Conservation (phyloP, 2,888 invertebrate genomes). For the Atrina japonica region DNA sequence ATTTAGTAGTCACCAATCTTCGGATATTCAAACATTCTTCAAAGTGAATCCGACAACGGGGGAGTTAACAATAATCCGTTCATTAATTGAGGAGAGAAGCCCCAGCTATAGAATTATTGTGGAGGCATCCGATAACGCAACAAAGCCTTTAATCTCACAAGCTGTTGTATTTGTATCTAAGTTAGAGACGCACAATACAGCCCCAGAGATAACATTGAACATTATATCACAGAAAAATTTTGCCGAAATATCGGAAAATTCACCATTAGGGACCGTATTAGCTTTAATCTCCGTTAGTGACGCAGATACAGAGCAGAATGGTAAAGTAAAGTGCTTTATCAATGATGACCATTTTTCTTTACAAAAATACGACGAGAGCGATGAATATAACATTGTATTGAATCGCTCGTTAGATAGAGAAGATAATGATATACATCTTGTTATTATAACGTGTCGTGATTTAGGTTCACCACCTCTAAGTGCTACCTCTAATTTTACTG, state of each 20-base stretch:
- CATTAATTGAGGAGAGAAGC: slow-evolving; percentile 30
- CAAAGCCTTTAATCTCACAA: slow-evolving; percentile 51
- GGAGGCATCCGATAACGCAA: slow-evolving; percentile 55
- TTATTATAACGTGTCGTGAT: slow-evolving; percentile 83
- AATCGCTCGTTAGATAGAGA: slow-evolving; percentile 81
- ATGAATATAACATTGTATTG: slow-evolving; percentile 70
- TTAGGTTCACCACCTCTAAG: slow-evolving; percentile 80
- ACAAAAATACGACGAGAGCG: slow-evolving; percentile 32
- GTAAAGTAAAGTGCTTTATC: slow-evolving; percentile 84
- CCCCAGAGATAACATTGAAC: slow-evolving; percentile 50
- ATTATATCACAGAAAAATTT: slow-evolving; percentile 48
- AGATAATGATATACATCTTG: slow-evolving; percentile 54
- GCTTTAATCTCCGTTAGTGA: slow-evolving; percentile 93
- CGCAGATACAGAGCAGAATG: slow-evolving; percentile 91
- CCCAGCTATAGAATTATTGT: slow-evolving; percentile 54
- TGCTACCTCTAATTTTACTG: slow-evolving; percentile 61
- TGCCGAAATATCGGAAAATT: slow-evolving; percentile 65
- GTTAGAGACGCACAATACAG: slow-evolving; percentile 58
- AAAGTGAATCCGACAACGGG: slow-evolving; percentile 48
- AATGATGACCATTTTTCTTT: slow-evolving; percentile 54
- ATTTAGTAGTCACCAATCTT: slow-evolving; percentile 33
- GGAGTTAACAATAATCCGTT: slow-evolving; percentile 45
- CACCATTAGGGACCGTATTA: slow-evolving; percentile 63
- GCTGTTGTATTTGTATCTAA: slow-evolving; percentile 53
- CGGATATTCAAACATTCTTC: slow-evolving; percentile 37